Evolutionary conservation across 2,113 vertebrate genomes (phyloP), one percentile per base, ranked within the genome.

Genomic region (Geococcyx californianus): DNA sequence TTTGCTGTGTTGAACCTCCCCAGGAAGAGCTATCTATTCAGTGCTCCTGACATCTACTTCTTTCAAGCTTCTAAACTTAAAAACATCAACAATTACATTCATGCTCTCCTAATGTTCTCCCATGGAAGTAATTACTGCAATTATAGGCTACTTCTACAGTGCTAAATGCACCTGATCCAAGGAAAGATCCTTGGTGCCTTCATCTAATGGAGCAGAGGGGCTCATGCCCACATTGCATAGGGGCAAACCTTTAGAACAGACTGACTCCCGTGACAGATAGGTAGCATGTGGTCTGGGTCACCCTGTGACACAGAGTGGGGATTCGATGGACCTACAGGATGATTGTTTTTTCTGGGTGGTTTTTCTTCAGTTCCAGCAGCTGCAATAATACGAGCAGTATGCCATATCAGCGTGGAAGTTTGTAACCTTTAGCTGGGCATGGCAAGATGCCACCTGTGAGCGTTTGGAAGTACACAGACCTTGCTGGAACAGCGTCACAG

Each of bases 41-140:
- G 21, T 34, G 72, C 72, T 78, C 38, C 52, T 66, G 58, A 29
- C 72, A 58, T 77, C 56, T 77, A 36, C 62, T 69, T 77, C 64
- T 77, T 88, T 72, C 66, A 72, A 72, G 45, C 45, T 59, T 78
- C 84, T 83, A 52, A 78, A 83, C 72, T 72, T 69, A 54, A 78
- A 80, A 63, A 38, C 66, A 42, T 45, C 51, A 58, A 45, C 77
- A 66, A 72, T 78, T 47, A 54, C 8, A 1, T 78, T 72, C 18
- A 12, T 60, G 40, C 17, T 88, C 47, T 87, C 33, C 3, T 60
- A 72, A 56, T 31, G 5, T 84, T 93, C 33, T 84, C 73, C 66
- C 26, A 29, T 1, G 1, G 40, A 90, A 86, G 26, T 64, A 84
- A 94, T 89, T 89, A 72, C 56, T 64, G 31, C 25, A 89, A 23